A percentile compares a stretch with the other conserved stretches of the same genome.
Evolutionary conservation across 2,888 invertebrate species (phyloP).

Genomic region (Erebia aethiops): DNA sequence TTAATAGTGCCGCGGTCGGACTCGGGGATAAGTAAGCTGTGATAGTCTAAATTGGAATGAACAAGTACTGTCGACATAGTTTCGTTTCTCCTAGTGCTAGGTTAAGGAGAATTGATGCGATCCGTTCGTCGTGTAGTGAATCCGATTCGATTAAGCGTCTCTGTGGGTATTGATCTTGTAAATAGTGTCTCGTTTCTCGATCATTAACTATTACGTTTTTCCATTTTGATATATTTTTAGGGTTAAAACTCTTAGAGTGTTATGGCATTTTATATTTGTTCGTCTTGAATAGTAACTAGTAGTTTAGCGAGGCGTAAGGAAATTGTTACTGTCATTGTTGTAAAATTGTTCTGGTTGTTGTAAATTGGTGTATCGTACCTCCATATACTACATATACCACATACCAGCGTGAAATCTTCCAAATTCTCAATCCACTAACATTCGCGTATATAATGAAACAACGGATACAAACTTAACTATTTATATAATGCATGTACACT

Average conservation of each 20-base stretch:
- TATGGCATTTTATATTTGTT: conserved; percentile 77
- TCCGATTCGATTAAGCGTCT: conserved; percentile 38
- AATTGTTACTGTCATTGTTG: conserved; percentile 69
- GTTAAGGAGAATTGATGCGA: conserved; percentile 59
- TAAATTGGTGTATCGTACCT: conserved; percentile 52
- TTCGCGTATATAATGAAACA: conserved; percentile 9
- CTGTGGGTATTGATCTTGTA: conserved; percentile 71
- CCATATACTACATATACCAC: conserved; percentile 19
- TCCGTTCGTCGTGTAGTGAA: conserved; percentile 15
- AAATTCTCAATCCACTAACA: conserved; percentile 7
- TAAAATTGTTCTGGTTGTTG: conserved; percentile 62
- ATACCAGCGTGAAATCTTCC: not conserved
- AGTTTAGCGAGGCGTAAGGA: conserved; percentile 60
- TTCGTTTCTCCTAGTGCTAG: conserved; percentile 64
- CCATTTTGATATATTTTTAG: conserved; percentile 80
- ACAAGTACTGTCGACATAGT: conserved; percentile 51
- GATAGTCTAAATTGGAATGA: conserved; percentile 77
- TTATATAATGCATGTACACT: conserved; percentile 37
- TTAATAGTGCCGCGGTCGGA: not conserved
- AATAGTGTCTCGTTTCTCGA: conserved; percentile 67
- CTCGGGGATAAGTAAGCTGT: conserved; percentile 68
- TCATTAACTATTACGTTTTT: conserved; percentile 45
- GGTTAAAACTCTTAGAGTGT: conserved; percentile 66
- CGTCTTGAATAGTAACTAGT: conserved; percentile 51
- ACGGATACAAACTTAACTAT: conserved; percentile 31